Conservation (phyloP, 2,888 invertebrate species). For the Panzeria rudis region DNA sequence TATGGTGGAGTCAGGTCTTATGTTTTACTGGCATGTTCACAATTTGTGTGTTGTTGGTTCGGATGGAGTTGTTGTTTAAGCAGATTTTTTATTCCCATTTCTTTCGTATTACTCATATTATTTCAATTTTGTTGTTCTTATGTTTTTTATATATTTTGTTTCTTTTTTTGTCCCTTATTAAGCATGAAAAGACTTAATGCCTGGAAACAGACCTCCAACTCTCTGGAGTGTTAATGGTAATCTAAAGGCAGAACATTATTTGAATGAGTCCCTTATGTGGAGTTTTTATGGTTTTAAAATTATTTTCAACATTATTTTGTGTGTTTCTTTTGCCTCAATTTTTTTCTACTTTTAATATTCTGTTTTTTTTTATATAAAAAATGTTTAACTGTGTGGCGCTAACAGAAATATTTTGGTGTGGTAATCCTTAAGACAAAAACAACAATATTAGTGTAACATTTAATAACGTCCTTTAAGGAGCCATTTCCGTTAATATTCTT, state of each 20-base stretch:
- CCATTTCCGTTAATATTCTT: too few species aligned
- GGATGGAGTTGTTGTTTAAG: conserved; percentile 4
- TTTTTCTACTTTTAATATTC: conserved; percentile 1
- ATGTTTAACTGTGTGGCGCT: conserved; percentile 50
- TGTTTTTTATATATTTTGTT: conserved; percentile 16
- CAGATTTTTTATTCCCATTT: conserved; percentile 25
- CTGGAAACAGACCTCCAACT: conserved; percentile 30
- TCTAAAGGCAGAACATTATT: conserved; percentile 46
- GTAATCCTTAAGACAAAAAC: conserved; percentile 37
- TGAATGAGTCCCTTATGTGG: conserved; percentile 58
- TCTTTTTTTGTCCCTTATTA: neutral
- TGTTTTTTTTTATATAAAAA: neutral
- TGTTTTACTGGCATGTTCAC: conserved; percentile 26
- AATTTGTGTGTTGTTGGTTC: too few species aligned
- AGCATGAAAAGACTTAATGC: neutral
- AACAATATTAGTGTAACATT: too few species aligned
- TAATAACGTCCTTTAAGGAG: too few species aligned
- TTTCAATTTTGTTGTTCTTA: conserved; percentile 38
- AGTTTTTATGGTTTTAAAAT: conserved; percentile 64
- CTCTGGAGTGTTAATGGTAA: conserved; percentile 54
- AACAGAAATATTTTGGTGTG: conserved; percentile 49
- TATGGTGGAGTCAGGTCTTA: conserved; percentile 54
- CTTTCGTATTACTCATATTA: conserved; percentile 48
- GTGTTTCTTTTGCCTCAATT: neutral
- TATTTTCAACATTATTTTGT: conserved; percentile 33